Base-by-base conservation (phyloP, 2,113 vertebrate genomes). In the Apteryx mantelli region DNA sequence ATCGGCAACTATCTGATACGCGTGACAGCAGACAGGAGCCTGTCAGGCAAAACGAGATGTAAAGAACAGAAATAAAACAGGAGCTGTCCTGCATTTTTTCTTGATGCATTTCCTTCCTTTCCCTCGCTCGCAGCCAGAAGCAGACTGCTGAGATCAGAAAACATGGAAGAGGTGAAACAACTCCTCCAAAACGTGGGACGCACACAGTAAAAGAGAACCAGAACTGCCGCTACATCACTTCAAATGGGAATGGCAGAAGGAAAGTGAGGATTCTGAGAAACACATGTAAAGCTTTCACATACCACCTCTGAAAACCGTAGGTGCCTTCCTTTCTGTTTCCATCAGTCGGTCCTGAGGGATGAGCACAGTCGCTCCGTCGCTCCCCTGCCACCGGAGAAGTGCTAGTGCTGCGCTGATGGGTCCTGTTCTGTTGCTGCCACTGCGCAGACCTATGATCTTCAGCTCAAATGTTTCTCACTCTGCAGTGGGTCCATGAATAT, bases 151-250 rank as follows among this genome's bases (percentile, higher is more conserved):
- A 6, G 76, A 16, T 17, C 55, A 26, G 16, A 36, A 50, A 22
- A 11, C 15, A 5, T 0, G 26, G 1, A 9, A 1, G 32, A 24
- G 64, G 36, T 13, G 36, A 52, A 77, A 34, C 12, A 7, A 0
- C 68, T 14, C 15, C 8, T 13, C 46, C 1, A 5, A 55, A 21
- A 8, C 1, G 1, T 1, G 5, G n/a, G 11, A 48, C 12, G 13
- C 10, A 22, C 16, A 4, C 14, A 40, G 34, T 7, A 13, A 15
- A 2, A 5, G n/a, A 17, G 28, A 70, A 15, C 30, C 38, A n/a
- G 55, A 68, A 56, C 76, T 7, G 21, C 2, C 8, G 16, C 40
- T 14, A 6, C 6, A 32, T 32, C 9, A 2, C n/a, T 15, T 50
- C 19, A 8, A 8, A 19, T 1, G 10, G 38, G 46, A 46, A 36